A percentile compares a stretch with the other conserved stretches of the same genome.
Conservation (phyloP, 2,797 vertebrate species). For the Lutjanus campechanus region DNA sequence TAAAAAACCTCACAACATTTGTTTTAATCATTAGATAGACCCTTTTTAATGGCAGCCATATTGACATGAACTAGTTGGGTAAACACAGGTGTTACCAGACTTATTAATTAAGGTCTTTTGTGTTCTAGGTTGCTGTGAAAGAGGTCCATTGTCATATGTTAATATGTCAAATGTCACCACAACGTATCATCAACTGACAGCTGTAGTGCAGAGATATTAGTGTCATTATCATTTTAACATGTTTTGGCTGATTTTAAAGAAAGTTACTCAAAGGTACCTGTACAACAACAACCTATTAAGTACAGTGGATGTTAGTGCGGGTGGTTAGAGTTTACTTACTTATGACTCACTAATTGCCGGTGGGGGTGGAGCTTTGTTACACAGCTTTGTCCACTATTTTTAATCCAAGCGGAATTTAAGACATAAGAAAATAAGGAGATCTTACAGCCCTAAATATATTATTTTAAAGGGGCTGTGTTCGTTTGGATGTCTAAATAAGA, state of each 20-base stretch:
- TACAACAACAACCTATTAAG: background rate
- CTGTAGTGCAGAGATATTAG: background rate
- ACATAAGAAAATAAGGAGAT: background rate
- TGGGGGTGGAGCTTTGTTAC: background rate
- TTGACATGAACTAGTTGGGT: no score
- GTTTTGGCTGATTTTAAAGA: background rate
- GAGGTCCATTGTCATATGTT: background rate
- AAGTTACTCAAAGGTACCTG: background rate
- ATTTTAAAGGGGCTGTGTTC: background rate
- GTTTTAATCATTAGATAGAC: constrained; percentile 1
- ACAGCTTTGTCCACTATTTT: background rate
- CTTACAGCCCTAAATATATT: background rate
- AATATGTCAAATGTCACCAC: constrained; percentile 11
- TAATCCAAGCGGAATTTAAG: background rate
- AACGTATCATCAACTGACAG: background rate
- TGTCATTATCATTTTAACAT: background rate
- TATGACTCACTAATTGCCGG: constrained; percentile 6
- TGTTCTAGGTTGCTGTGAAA: no score
- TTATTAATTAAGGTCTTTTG: no score
- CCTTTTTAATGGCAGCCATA: no score
- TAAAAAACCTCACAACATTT: no score
- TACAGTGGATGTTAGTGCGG: constrained; percentile 9
- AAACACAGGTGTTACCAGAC: no score
- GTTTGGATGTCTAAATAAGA: constrained; percentile 7
- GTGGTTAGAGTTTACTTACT: constrained; percentile 13